Percentiles rank a stretch among this genome's conserved stretches.
phyloP scores from a whole-genome alignment of 2,113 vertebrate genomes.

The Notiomystis cincta region DNA sequence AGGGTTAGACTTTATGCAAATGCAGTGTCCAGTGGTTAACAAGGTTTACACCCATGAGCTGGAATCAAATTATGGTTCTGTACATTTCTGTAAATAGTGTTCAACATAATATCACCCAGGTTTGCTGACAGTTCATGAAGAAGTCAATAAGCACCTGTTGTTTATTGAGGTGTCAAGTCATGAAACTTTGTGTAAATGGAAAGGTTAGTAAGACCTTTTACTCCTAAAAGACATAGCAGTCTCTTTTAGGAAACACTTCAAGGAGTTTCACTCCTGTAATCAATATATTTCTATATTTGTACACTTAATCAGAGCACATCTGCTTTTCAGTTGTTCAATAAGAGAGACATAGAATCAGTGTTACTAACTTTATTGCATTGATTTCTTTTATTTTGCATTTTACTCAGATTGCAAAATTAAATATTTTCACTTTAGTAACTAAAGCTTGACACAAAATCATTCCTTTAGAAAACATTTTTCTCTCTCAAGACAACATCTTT shows the following conservation, averaged over 20 bases:
- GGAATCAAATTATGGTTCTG: background rate
- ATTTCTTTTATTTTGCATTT: conserved; percentile 64
- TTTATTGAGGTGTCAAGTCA: conserved; percentile 49
- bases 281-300: conserved; percentile 70
- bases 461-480: conserved; percentile 37
- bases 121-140: conserved; percentile 1
- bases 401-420: conserved; percentile 53
- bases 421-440: conserved; percentile 62
- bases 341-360: conserved; percentile 58
- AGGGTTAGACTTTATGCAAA: background rate
- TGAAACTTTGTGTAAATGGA: background rate
- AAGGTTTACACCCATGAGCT: background rate
- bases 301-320: conserved; percentile 52
- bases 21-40: background rate
- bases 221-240: background rate
- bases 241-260: conserved; percentile 42
- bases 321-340: conserved; percentile 54
- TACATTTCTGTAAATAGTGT: background rate
- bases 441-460: conserved; percentile 58
- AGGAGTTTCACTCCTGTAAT: conserved; percentile 52
- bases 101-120: background rate
- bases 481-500: conserved; percentile 5
- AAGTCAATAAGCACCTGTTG: conserved; percentile 6
- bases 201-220: background rate
- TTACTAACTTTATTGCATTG: conserved; percentile 58